These are phyloP conservation scores for Chiridota heheva DNA, from an alignment of 35 echinoderm and acorn worm genomes.

Conservation along the genomic window DNA sequence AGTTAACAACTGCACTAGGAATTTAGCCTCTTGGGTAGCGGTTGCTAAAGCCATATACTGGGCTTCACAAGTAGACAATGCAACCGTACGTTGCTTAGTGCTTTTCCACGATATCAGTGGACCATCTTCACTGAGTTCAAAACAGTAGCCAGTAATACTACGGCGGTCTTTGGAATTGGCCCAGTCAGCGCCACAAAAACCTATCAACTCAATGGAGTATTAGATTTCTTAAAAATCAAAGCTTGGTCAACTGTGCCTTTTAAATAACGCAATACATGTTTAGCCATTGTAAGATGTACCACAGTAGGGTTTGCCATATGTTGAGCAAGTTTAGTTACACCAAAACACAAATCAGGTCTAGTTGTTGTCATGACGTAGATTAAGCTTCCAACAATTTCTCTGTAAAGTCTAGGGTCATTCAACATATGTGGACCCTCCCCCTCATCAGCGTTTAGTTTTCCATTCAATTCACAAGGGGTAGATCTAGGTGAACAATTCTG, in stretches of 20 bases:
- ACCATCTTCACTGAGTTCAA: slow-evolving; percentile 33
- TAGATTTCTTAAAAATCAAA: slow-evolving; percentile 39
- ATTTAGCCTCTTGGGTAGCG: slow-evolving; percentile 32
- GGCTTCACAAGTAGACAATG: slow-evolving; percentile 47
- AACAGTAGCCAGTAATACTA: slow-evolving; percentile 56
- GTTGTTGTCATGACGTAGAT: slow-evolving; percentile 33
- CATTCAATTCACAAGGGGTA: slow-evolving; percentile 25
- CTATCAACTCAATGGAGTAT: slow-evolving; percentile 16
- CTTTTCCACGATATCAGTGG: slow-evolving; percentile 61
- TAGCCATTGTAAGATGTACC: slow-evolving; percentile 11
- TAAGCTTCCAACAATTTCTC: slow-evolving; percentile 39
- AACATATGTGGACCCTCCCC: no score
- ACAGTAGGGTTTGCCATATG: slow-evolving; percentile 39
- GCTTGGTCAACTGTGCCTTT: slow-evolving; percentile 43
- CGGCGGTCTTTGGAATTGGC: slow-evolving; percentile 40
- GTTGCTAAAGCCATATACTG: slow-evolving; percentile 47
- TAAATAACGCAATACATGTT: slow-evolving; percentile 47
- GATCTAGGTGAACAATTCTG: slow-evolving; percentile 22
- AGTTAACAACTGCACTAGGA: slow-evolving; percentile 39
- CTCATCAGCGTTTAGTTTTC: no score
- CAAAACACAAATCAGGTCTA: slow-evolving; percentile 35
- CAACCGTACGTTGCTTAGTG: slow-evolving; percentile 40
- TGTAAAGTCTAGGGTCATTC: slow-evolving; percentile 1
- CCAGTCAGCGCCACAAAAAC: slow-evolving; percentile 55
- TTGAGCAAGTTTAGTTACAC: slow-evolving; percentile 40